Conservation (phyloP, 2,797 vertebrate species). For the Eulemur mongoz region DNA sequence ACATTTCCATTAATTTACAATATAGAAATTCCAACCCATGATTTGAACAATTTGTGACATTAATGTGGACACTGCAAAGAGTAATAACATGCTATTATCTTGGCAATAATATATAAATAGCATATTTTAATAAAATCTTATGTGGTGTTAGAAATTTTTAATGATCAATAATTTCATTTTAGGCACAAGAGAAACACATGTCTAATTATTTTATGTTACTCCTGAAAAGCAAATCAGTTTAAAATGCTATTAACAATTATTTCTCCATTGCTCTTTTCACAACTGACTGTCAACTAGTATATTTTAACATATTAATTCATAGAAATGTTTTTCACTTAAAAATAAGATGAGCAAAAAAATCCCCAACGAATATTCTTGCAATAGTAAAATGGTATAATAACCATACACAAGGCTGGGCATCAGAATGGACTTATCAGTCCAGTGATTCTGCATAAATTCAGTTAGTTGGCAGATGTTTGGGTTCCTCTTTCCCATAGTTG, state of each 20-base stretch:
- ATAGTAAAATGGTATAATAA: not conserved
- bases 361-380: not conserved
- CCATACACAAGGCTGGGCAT: not conserved
- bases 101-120: not conserved
- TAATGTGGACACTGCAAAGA: not conserved
- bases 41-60: not conserved
- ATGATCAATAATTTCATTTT: not conserved
- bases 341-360: not conserved
- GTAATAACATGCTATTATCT: not conserved
- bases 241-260: not conserved
- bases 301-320: conserved; percentile 49
- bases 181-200: not conserved
- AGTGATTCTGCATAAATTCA: not conserved
- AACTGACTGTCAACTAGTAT: not conserved
- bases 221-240: not conserved
- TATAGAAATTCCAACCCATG: not conserved
- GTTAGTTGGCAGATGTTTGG: not conserved
- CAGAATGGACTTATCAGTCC: not conserved
- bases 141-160: not conserved
- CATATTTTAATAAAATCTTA: not conserved
- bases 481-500: conserved; percentile 35
- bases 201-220: conserved; percentile 7
- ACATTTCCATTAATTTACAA: not conserved
- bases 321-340: conserved; percentile 5
- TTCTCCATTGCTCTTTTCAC: not conserved